These are phyloP conservation scores for Caloenas nicobarica DNA, from an alignment of 2,113 vertebrate species.

Conservation along the genomic window DNA sequence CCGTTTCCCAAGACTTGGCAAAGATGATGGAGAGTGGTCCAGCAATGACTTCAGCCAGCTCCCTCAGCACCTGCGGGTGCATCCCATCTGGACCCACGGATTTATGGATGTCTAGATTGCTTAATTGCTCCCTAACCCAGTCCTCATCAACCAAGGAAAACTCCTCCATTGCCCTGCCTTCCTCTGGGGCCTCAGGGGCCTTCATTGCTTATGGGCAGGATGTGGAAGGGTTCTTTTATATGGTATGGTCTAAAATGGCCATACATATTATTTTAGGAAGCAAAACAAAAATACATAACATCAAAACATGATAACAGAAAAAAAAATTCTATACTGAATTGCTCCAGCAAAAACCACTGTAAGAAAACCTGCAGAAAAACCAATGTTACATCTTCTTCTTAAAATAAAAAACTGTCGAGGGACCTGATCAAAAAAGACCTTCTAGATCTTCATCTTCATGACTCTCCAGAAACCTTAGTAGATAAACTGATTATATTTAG, in stretches of 20 bases:
- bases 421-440: not conserved
- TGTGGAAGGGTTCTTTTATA: not conserved
- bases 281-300: not conserved
- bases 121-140: too few species aligned
- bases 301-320: not conserved
- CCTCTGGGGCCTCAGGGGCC: too few species aligned
- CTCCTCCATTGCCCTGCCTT: too few species aligned
- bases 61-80: too few species aligned
- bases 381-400: not conserved
- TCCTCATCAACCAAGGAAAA: too few species aligned
- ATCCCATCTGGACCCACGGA: too few species aligned
- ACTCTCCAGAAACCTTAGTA: not conserved
- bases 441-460: not conserved
- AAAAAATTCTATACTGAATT: not conserved
- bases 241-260: not conserved
- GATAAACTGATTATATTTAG: not conserved
- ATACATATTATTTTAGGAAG: not conserved
- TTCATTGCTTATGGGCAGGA: not conserved
- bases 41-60: too few species aligned
- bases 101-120: too few species aligned
- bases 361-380: not conserved
- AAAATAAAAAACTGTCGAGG: not conserved
- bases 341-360: not conserved
- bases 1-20: too few species aligned
- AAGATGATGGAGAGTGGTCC: too few species aligned